Base-by-base conservation (phyloP, 2,888 invertebrate genomes). In the Archips xylosteana region DNA sequence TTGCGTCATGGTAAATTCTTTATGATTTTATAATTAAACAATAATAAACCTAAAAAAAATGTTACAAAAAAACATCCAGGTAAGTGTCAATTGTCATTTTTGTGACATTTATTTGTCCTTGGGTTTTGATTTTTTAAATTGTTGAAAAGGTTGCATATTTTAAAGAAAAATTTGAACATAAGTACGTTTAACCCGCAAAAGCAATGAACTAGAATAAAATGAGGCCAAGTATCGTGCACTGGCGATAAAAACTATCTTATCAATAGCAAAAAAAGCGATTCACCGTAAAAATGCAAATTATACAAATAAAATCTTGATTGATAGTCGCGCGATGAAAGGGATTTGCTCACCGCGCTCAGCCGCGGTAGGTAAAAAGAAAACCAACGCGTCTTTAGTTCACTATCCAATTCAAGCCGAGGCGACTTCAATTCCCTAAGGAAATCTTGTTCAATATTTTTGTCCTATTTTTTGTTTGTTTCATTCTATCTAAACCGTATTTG, bases 381-480 rank as follows among this genome's bases (percentile, higher is more conserved):
- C 86, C 81, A 86, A 87, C 86, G 85, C 86, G 80, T 86, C 85
- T 87, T 88, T 84, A 87, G 88, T 88, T 89, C 87, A 84, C 87
- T 85, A 85, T 87, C 87, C 89, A 90, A 89, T 90, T 90, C 89
- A 86, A 86, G 87, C 83, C 78, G 80, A 84, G 84, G 83, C 85
- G 86, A 88, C 85, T 87, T 83, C 85, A 86, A 89, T 87, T 83
- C 91, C 86, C 90, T 67, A 77, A 88, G 88, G 90, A 89, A 91
- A 91, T 89, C 87, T 85, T 71, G 81, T 81, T 87, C 88, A 87
- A 90, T 89, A 89, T 88, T 87, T 85, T 70, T 74, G 59, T 60
- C 83, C 78, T 76, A 76, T 81, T 78, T 83, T 85, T 87, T 81
- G 83, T 88, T 86, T 87, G 85, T 86, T 85, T 85, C 80, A 81